Percentiles rank a stretch among this genome's conserved stretches.
Evolutionary conservation across 1,140 invertebrate genomes (phyloP).

Genomic region (Cyphomyrmex costatus): DNA sequence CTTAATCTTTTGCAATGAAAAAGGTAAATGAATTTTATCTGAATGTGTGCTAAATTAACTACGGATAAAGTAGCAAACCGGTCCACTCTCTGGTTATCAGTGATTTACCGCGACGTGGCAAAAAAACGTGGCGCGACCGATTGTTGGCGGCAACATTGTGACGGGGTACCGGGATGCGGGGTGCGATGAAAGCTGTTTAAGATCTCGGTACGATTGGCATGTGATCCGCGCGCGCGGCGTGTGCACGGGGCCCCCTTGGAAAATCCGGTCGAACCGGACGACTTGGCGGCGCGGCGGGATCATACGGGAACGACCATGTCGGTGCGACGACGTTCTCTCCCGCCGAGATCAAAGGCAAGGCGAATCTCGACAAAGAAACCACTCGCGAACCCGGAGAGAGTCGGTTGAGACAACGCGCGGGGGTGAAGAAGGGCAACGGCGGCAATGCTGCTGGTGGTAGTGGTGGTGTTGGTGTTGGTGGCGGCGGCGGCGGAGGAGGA

Average conservation of each 20-base stretch:
- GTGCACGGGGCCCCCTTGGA: conserved; percentile 42
- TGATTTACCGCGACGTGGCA: conserved; percentile 42
- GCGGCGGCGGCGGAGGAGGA: neutral
- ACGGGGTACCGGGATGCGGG: conserved; percentile 2
- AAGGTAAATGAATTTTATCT: neutral
- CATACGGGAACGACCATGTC: too few relatives aligned
- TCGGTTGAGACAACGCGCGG: neutral
- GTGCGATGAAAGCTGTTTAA: conserved; percentile 67
- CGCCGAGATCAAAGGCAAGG: conserved; percentile 70
- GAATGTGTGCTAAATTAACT: neutral
- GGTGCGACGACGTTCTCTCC: conserved; percentile 31
- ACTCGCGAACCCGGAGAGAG: conserved; percentile 3
- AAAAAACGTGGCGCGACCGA: conserved; percentile 39
- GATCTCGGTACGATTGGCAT: conserved; percentile 56
- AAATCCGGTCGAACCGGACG: conserved; percentile 74
- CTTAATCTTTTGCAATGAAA: too few relatives aligned
- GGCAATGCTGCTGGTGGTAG: neutral
- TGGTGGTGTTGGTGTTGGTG: neutral
- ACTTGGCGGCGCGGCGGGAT: neutral
- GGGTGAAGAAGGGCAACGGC: neutral
- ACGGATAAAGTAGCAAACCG: neutral
- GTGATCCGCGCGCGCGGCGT: conserved; percentile 40
- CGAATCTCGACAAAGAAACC: conserved; percentile 72
- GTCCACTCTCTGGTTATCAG: conserved; percentile 22
- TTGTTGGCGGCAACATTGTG: conserved; percentile 43